Base-by-base conservation (phyloP, 2,113 vertebrate species). In the Lagopus leucura region DNA sequence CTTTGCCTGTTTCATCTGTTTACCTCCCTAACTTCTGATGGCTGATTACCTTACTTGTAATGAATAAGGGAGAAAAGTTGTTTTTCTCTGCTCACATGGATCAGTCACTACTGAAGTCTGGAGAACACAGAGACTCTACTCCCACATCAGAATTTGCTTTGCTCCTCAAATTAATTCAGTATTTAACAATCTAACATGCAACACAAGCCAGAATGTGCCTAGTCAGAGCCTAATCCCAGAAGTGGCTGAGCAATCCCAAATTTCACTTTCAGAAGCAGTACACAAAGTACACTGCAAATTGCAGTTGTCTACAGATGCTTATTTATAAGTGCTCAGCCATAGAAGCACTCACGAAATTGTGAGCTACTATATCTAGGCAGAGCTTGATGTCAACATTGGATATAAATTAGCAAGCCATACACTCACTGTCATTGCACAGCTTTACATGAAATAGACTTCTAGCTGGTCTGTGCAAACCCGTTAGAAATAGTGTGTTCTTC, bases 91-190 rank as follows among this genome's bases (percentile, higher is more conserved):
- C 50, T 90, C 22, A 77, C 72, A 52, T 43, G 80, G 19, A 93
- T 89, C 77, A 92, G 40, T 80, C 40, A 69, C 28, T 25, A 19
- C 36, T 86, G 75, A 95, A 89, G 58, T 54, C 82, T 91, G 48
- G 65, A 94, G 81, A 93, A 36, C 58, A 70, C 76, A 42, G 69
- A 93, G 74, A 32, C 48, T 64, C 16, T 94, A 85, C 69, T 95
- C 85, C 88, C 54, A 90, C 84, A 50, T 55, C 64, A 61, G 40
- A 96, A 88, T 86, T 60, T 54, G 11, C 89, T 92, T 94, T 90
- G 40, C 74, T 93, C 43, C 85, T 54, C 64, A 95, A 86, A 94
- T 90, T 93, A 86, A 93, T 90, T 90, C 77, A 87, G 67, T 57
- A 72, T 4, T 89, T 94, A 81, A 40, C 86, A 86, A 57, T 92